Conservation (phyloP, 2,888 invertebrate species). For the Notodonta dromedarius region DNA sequence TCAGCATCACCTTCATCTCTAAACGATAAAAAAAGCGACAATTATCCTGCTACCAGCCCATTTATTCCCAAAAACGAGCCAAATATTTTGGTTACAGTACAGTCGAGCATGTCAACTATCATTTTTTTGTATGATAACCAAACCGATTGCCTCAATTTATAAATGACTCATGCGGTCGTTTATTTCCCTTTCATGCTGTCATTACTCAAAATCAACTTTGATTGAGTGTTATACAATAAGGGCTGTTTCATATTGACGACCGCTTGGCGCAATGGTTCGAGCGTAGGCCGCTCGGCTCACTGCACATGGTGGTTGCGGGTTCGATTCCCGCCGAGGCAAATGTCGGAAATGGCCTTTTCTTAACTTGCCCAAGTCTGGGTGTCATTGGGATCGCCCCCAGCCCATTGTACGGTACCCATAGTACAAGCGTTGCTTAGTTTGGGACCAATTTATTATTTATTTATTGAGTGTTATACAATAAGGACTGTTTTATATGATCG, state of each 20-base stretch:
- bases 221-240: slow-evolving; percentile 25
- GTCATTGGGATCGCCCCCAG: no score
- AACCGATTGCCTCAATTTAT: slow-evolving; percentile 55
- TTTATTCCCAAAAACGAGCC: slow-evolving; percentile 3
- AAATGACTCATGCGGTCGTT: slow-evolving; percentile 51
- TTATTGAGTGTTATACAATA: slow-evolving; percentile 28
- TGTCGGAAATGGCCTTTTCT: no score
- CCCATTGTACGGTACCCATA: no score
- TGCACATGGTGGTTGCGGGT: no score
- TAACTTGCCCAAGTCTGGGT: no score
- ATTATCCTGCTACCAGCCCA: neutral
- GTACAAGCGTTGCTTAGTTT: no score
- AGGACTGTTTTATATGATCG: neutral
- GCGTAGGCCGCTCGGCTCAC: no score
- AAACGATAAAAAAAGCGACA: neutral
- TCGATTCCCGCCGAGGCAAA: no score
- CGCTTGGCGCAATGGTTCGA: no score
- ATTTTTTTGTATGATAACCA: slow-evolving; percentile 43
- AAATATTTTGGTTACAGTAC: slow-evolving; percentile 19
- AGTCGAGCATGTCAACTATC: slow-evolving; percentile 44
- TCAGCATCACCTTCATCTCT: neutral
- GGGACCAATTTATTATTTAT: neutral
- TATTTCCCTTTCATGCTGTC: slow-evolving; percentile 37
- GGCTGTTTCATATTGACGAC: neutral
- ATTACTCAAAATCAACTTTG: slow-evolving; percentile 47